phyloP scores from a whole-genome alignment of 2,888 invertebrate genomes.

The Chymomyza fuscimana region DNA sequence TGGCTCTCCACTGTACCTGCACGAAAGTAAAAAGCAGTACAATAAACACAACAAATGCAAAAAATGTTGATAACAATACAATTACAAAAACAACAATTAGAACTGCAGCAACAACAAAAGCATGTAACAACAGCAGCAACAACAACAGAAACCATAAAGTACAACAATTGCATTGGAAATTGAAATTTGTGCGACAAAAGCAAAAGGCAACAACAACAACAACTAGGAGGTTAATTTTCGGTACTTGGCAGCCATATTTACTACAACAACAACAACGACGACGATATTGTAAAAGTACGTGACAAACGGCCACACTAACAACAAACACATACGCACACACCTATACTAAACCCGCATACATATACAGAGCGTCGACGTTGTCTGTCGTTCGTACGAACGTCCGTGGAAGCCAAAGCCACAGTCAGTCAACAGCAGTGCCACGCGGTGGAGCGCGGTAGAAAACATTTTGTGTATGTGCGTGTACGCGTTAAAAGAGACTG shows the following conservation, averaged over 20 bases:
- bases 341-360: background rate
- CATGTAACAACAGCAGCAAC: conserved; percentile 18
- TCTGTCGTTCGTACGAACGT: background rate
- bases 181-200: conserved; percentile 63
- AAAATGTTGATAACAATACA: conserved; percentile 51
- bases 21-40: conserved; percentile 32
- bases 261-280: conserved; percentile 43
- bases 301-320: conserved; percentile 47
- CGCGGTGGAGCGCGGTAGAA: conserved; percentile 1
- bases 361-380: background rate
- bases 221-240: conserved; percentile 41
- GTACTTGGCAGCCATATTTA: conserved; percentile 67
- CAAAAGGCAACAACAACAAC: conserved; percentile 28
- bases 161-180: conserved; percentile 67
- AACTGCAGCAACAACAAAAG: conserved; percentile 27
- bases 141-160: conserved; percentile 45
- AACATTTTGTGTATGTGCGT: conserved; percentile 2
- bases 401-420: background rate
- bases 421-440: background rate
- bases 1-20: conserved; percentile 49
- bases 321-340: conserved; percentile 17
- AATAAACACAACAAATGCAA: conserved; percentile 37
- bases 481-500: conserved; percentile 46
- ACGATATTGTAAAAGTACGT: conserved; percentile 62
- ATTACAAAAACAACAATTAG: conserved; percentile 35